A percentile compares a stretch with the other conserved stretches of the same genome.
Conservation (phyloP, 2,797 vertebrate species). For the Chelon labrosus region DNA sequence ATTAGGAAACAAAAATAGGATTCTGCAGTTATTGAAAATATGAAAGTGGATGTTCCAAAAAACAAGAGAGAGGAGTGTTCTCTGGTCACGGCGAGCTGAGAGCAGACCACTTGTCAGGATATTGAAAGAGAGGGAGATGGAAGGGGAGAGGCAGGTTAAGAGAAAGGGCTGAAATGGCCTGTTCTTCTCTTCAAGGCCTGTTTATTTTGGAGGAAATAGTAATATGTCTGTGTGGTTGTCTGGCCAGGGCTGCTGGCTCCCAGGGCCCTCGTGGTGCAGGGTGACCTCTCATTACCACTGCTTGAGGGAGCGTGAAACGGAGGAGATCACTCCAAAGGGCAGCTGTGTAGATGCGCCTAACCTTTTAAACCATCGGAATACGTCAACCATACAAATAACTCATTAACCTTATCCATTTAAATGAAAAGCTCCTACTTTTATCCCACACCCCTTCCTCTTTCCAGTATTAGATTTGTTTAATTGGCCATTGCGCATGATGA, state of each 20-base stretch:
- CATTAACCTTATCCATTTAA: constrained; percentile 90
- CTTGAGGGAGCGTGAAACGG: constrained; percentile 83
- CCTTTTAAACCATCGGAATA: constrained; percentile 85
- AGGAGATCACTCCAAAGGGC: constrained; percentile 85
- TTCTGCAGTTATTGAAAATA: constrained; percentile 75
- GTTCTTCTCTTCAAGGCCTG: constrained; percentile 61
- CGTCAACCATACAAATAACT: constrained; percentile 90
- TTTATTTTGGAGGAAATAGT: constrained; percentile 75
- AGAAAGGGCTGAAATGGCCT: constrained; percentile 64
- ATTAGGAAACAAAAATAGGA: constrained; percentile 69
- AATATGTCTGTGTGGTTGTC: constrained; percentile 67
- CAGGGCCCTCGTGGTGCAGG: constrained; percentile 65
- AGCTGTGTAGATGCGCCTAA: constrained; percentile 84
- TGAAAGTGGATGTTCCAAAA: constrained; percentile 69
- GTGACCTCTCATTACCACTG: constrained; percentile 85
- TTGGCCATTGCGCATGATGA: constrained; percentile 77
- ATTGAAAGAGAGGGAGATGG: constrained; percentile 64
- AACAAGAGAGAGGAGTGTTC: constrained; percentile 69
- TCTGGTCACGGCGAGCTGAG: constrained; percentile 59
- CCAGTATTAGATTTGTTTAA: constrained; percentile 82
- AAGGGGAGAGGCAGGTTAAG: constrained; percentile 56
- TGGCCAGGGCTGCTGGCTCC: constrained; percentile 58
- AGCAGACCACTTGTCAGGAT: constrained; percentile 79
- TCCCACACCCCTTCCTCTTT: constrained; percentile 49
- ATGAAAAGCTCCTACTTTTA: constrained; percentile 79